A percentile compares a stretch with the other conserved stretches of the same genome.
Evolutionary conservation across 2,113 vertebrate species (phyloP).

Genomic region (Lates calcarifer): DNA sequence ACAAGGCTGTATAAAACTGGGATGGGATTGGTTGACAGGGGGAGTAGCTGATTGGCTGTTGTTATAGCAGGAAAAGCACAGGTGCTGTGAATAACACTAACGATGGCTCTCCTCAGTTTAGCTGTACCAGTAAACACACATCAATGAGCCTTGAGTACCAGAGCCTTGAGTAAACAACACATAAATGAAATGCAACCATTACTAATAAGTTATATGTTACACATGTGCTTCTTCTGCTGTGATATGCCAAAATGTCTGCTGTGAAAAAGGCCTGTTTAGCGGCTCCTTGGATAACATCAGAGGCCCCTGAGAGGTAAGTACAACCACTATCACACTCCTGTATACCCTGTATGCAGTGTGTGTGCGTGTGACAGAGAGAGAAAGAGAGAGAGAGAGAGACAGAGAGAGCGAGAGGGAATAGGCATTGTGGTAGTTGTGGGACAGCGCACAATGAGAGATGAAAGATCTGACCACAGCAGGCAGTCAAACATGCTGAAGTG

Average conservation of each 20-base stretch:
- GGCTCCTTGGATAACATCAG: background rate
- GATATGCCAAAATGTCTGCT: slow-evolving; percentile 27
- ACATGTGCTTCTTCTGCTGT: background rate
- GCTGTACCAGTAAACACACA: background rate
- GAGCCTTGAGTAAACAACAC: background rate
- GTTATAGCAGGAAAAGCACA: background rate
- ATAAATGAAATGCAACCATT: background rate
- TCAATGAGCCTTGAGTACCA: background rate
- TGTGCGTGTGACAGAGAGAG: background rate
- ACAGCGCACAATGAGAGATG: slow-evolving; percentile 36
- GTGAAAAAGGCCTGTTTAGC: background rate
- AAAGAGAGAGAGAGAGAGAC: background rate
- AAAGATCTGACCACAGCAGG: slow-evolving; percentile 56
- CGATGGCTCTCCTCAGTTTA: background rate
- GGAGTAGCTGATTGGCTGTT: background rate
- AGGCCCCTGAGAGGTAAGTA: slow-evolving; percentile 7
- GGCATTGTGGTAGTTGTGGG: slow-evolving; percentile 71
- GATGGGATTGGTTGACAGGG: background rate
- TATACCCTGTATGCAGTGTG: background rate
- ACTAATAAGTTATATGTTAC: background rate
- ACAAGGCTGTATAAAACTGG: background rate
- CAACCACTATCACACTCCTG: slow-evolving; percentile 20
- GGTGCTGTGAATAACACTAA: background rate
- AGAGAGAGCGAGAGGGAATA: slow-evolving; percentile 12
- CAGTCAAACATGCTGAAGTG: slow-evolving; percentile 7